Conservation (phyloP, 2,113 vertebrate genomes). For the Cephalopterus ornatus region DNA sequence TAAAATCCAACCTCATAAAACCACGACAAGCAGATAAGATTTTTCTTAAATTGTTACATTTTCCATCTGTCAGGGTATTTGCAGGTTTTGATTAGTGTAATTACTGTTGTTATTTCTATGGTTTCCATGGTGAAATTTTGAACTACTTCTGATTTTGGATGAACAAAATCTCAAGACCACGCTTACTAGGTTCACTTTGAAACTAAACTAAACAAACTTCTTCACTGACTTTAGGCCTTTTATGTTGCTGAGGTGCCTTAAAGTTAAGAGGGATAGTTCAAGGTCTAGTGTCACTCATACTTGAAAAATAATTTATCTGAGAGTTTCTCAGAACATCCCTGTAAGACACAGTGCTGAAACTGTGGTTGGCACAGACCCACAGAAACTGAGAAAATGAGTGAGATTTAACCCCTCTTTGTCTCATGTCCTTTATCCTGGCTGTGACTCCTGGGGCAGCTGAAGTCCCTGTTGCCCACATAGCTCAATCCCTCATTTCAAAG, state of each 20-base stretch:
- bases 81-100: background rate
- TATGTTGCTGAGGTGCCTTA: background rate
- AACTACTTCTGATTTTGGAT: background rate
- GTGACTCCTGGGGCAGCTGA: background rate
- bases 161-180: background rate
- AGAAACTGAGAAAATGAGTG: background rate
- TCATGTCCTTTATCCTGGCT: background rate
- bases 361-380: background rate
- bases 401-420: background rate
- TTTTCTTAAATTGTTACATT: background rate
- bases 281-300: background rate
- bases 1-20: no score
- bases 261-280: background rate
- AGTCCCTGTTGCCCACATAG: background rate
- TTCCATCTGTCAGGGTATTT: background rate
- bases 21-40: no score
- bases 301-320: background rate
- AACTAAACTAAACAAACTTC: background rate
- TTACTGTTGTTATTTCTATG: background rate
- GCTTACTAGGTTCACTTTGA: background rate
- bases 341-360: background rate
- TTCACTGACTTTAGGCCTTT: background rate
- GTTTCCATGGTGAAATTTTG: background rate
- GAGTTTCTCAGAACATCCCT: background rate
- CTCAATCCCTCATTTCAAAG: background rate